Evolutionary conservation across 2,888 invertebrate species (phyloP).

Genomic region (Rotaria macrura): DNA sequence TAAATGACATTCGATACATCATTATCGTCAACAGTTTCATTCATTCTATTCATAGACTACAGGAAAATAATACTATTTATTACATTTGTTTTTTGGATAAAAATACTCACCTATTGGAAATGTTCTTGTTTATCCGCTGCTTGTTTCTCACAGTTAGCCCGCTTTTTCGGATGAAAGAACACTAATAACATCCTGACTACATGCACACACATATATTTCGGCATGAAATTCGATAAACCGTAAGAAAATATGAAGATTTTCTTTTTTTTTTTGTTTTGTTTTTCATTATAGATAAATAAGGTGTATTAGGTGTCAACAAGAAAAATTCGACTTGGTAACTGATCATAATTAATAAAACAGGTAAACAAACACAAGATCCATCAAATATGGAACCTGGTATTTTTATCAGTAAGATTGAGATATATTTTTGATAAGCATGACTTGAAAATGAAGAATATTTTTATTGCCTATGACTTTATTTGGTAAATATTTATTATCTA

Average conservation of each 20-base stretch:
- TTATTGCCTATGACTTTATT: no score
- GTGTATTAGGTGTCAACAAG: background rate
- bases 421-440: no score
- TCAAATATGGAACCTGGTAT: background rate
- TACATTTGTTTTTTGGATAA: background rate
- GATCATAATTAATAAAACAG: background rate
- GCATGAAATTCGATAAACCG: background rate
- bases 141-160: background rate
- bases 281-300: background rate
- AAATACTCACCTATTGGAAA: background rate
- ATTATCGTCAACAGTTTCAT: no score
- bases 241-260: background rate
- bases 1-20: background rate
- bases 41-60: background rate
- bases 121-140: background rate
- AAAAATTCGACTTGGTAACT: background rate
- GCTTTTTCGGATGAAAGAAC: background rate
- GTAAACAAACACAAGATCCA: background rate
- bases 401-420: background rate
- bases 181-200: background rate
- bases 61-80: background rate
- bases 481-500: no score
- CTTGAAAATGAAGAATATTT: no score
- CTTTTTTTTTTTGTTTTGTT: background rate
- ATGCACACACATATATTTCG: background rate